Evolutionary conservation across 2,888 invertebrate genomes (phyloP), one percentile per base, ranked within the genome.

Genomic region (Aphrophora alni): DNA sequence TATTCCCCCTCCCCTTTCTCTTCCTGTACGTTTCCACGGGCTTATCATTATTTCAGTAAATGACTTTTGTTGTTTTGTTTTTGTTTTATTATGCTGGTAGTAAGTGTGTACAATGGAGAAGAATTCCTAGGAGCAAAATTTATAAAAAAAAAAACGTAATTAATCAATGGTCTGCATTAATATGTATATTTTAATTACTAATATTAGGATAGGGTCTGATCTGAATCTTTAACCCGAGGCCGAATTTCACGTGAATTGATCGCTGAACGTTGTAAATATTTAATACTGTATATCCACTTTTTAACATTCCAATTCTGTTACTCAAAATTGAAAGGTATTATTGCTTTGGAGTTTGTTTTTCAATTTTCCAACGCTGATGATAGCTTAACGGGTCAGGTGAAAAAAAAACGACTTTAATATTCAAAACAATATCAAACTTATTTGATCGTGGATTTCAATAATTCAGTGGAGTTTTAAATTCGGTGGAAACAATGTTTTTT

Each of bases 11-110:
- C 21, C 59, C 59, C 21, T n/a, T 59, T 7, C 21, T 26, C 5
- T 71, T 44, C 44, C 44, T 44, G 44, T 44, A 14, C 17, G 38
- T 44, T 73, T 14, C 59, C 17, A n/a, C 38, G 28, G 77, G 68
- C 33, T 77, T 77, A 69, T 69, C 69, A 69, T 77, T 77, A 28
- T 77, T 77, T 75, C 26, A 75, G 59, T 59, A 59, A 59, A 59
- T 59, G n/a, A 59, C 59, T 59, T 59, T 59, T 59, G 59, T 59
- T 59, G 59, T 59, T 59, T 59, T 59, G 59, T 59, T 59, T 59
- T 59, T 59, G 59, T 59, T 59, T 59, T 59, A 59, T 59, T 59
- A 59, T 59, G 59, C 4, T 21, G 21, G 59, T 14, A 59, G 59
- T 59, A 59, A 59, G 59, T 59, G 59, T 59, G 14, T 59, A 2